Evolutionary conservation across 2,888 invertebrate genomes (phyloP), one percentile per base, ranked within the genome.

Genomic region (Hypena proboscidalis): DNA sequence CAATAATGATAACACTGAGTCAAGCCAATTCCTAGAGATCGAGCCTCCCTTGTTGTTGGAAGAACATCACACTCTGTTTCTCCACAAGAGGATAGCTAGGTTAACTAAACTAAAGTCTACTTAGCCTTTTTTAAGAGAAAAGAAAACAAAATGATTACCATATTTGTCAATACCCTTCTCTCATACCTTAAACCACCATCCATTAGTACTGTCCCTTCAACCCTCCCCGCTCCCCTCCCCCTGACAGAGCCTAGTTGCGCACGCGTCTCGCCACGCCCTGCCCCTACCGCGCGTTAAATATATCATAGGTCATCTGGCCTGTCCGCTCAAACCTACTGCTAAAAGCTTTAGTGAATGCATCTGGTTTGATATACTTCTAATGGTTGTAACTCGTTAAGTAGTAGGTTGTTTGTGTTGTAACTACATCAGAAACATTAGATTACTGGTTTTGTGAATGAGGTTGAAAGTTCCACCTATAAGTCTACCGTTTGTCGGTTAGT

Each of bases 201-300:
- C 48, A 63, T 52, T 70, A 67, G 73, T 70, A 70, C 76, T 83
- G 83, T 83, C 81, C 80, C 82, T 80, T 78, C 67, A 71, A 67
- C 49, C 47, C 20, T 57, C 57, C 60, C 58, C 59, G 50, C 64
- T 69, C 55, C 62, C 36, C 46, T 51, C 58, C 63, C 43, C 40
- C 49, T 51, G 33, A 50, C 48, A 49, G 62, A 64, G 70, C 68
- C 72, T 71, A 78, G 82, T 77, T 77, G 81, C 79, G 83, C 82
- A 83, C 83, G 83, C 83, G 83, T 77, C 78, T 35, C 59, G 60
- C 82, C 83, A 81, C 85, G 83, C 85, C 85, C 75, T 80, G 78
- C 71, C 74, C 71, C 75, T 74, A 68, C 74, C 74, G 76, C 76
- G 76, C 77, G 80, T 74, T 81, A 75, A 79, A 79, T 80, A 76